These are phyloP conservation scores for Tragelaphus buxtoni DNA, from an alignment of 2,113 vertebrate genomes.

Conservation along the genomic window DNA sequence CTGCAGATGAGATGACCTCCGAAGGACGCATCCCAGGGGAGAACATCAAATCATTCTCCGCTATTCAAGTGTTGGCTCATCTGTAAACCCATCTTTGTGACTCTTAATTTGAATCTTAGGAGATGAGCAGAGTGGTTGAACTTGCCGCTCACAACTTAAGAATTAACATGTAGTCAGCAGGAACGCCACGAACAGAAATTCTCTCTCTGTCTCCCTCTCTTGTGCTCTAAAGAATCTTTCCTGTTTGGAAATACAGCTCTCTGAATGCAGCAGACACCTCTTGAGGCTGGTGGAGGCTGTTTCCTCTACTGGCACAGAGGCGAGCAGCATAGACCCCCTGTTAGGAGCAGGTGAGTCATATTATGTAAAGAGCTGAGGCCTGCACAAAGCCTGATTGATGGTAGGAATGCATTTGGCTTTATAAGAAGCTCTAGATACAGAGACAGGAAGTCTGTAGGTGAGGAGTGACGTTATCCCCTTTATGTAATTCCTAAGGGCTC, in stretches of 20 bases:
- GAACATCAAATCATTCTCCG: background rate
- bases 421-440: too few species aligned
- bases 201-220: background rate
- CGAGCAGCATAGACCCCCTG: accelerated
- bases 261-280: slow-evolving; percentile 32
- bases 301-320: background rate
- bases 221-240: slow-evolving; percentile 32
- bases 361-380: background rate
- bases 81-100: slow-evolving; percentile 64
- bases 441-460: background rate
- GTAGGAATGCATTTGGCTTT: background rate
- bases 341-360: background rate
- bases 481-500: background rate
- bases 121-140: slow-evolving; percentile 64
- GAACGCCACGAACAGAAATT: slow-evolving; percentile 32
- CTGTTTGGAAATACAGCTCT: slow-evolving; percentile 26
- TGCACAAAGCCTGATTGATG: background rate
- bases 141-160: slow-evolving; percentile 58
- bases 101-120: slow-evolving; percentile 72
- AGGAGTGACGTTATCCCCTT: too few species aligned
- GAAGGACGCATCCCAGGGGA: background rate
- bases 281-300: background rate
- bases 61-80: slow-evolving; percentile 8
- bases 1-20: background rate
- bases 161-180: slow-evolving; percentile 72